These are phyloP conservation scores for Hemistola chrysoprasaria DNA, from an alignment of 2,888 invertebrate species.

Conservation along the genomic window DNA sequence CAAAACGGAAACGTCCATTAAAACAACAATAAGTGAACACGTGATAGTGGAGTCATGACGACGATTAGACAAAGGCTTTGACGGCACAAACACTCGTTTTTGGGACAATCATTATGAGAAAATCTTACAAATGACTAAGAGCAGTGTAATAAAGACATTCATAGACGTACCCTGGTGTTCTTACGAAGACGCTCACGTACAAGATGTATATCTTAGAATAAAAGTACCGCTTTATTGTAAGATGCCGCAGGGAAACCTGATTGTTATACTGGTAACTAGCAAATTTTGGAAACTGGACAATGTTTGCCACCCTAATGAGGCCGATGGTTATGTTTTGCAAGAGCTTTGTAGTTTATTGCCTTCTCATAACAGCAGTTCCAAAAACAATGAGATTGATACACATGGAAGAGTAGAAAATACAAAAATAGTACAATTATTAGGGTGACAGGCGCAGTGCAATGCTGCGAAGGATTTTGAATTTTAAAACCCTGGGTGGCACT, in stretches of 20 bases:
- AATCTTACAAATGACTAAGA: constrained; percentile 80
- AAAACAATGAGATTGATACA: too few species aligned
- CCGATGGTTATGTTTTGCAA: constrained; percentile 5
- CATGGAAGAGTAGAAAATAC: too few species aligned
- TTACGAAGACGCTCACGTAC: constrained; percentile 80
- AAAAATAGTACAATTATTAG: too few species aligned
- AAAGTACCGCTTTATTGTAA: constrained; percentile 75
- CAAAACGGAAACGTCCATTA: constrained; percentile 32
- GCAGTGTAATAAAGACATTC: constrained; percentile 80
- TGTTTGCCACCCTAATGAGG: constrained; percentile 24
- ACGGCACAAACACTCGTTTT: constrained; percentile 78
- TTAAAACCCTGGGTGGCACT: too few species aligned
- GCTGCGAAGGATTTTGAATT: too few species aligned
- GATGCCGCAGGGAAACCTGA: constrained; percentile 68
- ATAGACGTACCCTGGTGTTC: constrained; percentile 76
- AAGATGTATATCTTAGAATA: constrained; percentile 78
- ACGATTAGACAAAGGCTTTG: constrained; percentile 80
- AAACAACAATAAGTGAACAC: constrained; percentile 49
- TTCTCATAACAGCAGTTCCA: background rate
- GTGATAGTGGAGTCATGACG: constrained; percentile 56
- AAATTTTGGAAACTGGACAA: constrained; percentile 37
- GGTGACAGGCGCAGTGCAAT: too few species aligned
- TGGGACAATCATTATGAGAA: constrained; percentile 82
- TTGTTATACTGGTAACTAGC: constrained; percentile 55
- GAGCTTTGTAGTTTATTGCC: constrained; percentile 6